phyloP scores from a whole-genome alignment of 2,888 invertebrate genomes.

The Hipparchia sbordonii region DNA sequence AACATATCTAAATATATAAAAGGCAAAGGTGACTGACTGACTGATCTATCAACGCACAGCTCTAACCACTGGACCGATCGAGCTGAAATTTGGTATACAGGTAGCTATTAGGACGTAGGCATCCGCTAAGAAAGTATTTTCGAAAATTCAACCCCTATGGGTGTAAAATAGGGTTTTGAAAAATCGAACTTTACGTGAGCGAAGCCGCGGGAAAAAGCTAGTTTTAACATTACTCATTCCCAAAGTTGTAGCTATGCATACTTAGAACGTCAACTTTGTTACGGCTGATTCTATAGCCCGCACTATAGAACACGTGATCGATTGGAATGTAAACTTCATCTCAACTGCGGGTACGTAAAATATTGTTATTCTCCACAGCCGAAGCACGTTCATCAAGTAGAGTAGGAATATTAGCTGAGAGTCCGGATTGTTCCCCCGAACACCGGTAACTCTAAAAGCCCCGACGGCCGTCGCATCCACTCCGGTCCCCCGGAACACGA shows the following conservation, averaged over 20 bases:
- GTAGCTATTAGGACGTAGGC: too few species aligned
- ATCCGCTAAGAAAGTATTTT: too few species aligned
- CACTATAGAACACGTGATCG: background rate
- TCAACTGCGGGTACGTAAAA: background rate
- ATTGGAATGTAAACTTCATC: background rate
- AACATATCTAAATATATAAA: too few species aligned
- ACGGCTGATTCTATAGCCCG: background rate
- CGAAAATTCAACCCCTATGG: too few species aligned
- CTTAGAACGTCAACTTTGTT: background rate
- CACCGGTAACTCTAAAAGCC: slow-evolving; percentile 27
- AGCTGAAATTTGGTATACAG: too few species aligned
- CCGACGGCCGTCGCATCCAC: slow-evolving; percentile 30
- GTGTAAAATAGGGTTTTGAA: too few species aligned
- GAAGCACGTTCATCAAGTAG: slow-evolving; percentile 5
- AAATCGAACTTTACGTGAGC: too few species aligned
- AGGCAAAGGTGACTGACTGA: too few species aligned
- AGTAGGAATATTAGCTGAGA: slow-evolving; percentile 10
- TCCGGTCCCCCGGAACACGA: slow-evolving; percentile 38
- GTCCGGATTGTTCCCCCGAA: slow-evolving; percentile 12
- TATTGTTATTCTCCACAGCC: background rate
- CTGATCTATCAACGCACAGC: too few species aligned
- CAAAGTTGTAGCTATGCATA: background rate
- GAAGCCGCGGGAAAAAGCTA: too few species aligned
- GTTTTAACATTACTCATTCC: background rate
- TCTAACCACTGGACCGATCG: too few species aligned